A percentile compares a stretch with the other conserved stretches of the same genome.
These are phyloP conservation scores for Aleiodes leptofemur DNA, from an alignment of 2,888 invertebrate genomes.

Conservation along the genomic window DNA sequence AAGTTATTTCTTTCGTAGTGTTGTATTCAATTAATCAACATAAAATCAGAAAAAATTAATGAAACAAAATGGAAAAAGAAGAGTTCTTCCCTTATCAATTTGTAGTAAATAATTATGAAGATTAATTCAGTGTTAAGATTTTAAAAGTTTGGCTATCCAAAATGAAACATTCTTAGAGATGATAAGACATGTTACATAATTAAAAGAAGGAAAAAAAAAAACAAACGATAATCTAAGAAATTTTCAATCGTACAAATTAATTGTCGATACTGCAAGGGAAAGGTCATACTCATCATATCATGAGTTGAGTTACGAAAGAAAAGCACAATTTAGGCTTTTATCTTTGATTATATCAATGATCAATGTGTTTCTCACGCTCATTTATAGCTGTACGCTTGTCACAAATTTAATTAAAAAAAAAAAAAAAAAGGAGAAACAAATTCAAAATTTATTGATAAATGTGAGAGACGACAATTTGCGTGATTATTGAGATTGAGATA, in stretches of 20 bases:
- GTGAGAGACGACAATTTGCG: conserved; percentile 32
- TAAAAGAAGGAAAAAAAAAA: not conserved
- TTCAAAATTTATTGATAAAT: conserved; percentile 22
- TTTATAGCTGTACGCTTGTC: conserved; percentile 9
- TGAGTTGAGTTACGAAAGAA: not conserved
- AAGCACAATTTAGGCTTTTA: not conserved
- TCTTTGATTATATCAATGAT: not conserved
- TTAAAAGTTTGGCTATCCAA: conserved; percentile 26
- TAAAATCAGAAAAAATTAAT: not conserved
- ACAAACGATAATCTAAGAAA: not conserved
- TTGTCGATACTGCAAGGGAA: conserved; percentile 1
- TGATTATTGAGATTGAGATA: conserved; percentile 44
- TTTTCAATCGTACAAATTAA: conserved; percentile 18
- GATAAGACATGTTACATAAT: conserved; percentile 3
- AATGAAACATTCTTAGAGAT: conserved; percentile 14
- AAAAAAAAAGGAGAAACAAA: conserved; percentile 23
- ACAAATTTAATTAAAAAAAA: conserved; percentile 38
- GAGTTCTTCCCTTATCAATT: conserved; percentile 22
- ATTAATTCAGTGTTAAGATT: conserved; percentile 10
- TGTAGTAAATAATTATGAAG: not conserved
- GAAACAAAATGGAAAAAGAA: not conserved
- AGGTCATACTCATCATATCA: conserved; percentile 22
- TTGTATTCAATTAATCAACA: not conserved
- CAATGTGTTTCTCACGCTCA: conserved; percentile 1
- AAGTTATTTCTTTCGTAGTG: not conserved